Percentiles rank a stretch among this genome's conserved stretches.
phyloP scores from a whole-genome alignment of 2,113 vertebrate genomes.

The Petrocephalus zakoni region DNA sequence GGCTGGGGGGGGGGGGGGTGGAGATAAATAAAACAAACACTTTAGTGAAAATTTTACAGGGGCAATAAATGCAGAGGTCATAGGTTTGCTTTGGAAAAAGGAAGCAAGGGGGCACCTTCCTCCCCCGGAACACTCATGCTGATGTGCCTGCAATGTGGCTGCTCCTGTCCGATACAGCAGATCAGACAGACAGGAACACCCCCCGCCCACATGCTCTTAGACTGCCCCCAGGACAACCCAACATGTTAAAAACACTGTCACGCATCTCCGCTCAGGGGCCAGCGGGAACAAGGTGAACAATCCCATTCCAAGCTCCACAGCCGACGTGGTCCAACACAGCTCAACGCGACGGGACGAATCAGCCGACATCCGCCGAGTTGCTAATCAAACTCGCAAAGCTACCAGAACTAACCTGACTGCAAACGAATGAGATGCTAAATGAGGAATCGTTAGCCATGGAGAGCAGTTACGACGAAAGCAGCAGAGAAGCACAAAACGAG shows the following conservation, averaged over 20 bases:
- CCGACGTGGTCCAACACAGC: background rate
- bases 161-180: background rate
- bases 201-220: background rate
- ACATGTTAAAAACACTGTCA: background rate
- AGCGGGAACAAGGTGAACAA: background rate
- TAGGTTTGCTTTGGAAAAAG: background rate
- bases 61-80: background rate
- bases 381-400: background rate
- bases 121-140: background rate
- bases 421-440: background rate
- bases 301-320: background rate
- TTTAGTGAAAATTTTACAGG: background rate
- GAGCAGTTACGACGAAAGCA: background rate
- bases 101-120: background rate
- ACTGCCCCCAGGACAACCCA: background rate
- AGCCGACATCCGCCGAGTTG: background rate
- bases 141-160: background rate
- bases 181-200: background rate
- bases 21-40: background rate
- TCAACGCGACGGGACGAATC: background rate
- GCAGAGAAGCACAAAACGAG: background rate
- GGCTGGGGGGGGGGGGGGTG: background rate
- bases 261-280: background rate
- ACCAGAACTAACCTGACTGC: background rate
- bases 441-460: background rate